A percentile compares a stretch with the other conserved stretches of the same genome.
Conservation (phyloP, 2,888 invertebrate species). For the Furcula furcula region DNA sequence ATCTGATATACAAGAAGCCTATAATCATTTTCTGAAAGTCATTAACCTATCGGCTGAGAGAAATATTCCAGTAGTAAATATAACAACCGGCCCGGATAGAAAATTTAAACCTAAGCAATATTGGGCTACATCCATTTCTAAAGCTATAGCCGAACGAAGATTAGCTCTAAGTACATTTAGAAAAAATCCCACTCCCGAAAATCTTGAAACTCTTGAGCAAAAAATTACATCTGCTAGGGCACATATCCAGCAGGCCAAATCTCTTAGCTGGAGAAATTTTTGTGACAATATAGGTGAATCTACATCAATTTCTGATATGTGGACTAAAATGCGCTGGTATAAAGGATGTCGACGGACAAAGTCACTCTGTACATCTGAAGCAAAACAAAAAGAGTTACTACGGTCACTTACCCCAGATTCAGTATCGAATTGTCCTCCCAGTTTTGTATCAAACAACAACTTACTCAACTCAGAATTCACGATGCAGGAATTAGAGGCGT, state of each 20-base stretch:
- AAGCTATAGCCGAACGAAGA: slow-evolving; percentile 7
- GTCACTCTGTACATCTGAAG: background rate
- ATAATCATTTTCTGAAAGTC: slow-evolving; percentile 1
- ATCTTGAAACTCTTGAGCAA: background rate
- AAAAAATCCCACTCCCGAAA: slow-evolving; percentile 6
- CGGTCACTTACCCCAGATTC: slow-evolving; percentile 1
- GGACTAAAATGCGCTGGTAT: background rate
- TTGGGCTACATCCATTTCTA: slow-evolving; percentile 6
- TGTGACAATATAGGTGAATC: background rate
- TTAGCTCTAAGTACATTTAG: slow-evolving; percentile 7
- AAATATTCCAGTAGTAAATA: slow-evolving; percentile 5
- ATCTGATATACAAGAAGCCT: no score
- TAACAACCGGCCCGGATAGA: slow-evolving; percentile 1
- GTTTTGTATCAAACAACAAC: background rate
- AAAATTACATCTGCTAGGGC: background rate
- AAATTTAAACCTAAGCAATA: slow-evolving; percentile 7
- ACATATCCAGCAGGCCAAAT: background rate
- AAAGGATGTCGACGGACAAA: background rate
- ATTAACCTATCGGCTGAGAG: slow-evolving; percentile 6
- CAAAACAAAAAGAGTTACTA: background rate
- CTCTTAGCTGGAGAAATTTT: background rate
- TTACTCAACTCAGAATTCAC: background rate
- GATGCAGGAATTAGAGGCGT: background rate
- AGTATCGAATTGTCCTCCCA: background rate
- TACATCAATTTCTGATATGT: background rate